Base-by-base conservation (phyloP, 2,888 invertebrate species). In the Argyresthia albistria region DNA sequence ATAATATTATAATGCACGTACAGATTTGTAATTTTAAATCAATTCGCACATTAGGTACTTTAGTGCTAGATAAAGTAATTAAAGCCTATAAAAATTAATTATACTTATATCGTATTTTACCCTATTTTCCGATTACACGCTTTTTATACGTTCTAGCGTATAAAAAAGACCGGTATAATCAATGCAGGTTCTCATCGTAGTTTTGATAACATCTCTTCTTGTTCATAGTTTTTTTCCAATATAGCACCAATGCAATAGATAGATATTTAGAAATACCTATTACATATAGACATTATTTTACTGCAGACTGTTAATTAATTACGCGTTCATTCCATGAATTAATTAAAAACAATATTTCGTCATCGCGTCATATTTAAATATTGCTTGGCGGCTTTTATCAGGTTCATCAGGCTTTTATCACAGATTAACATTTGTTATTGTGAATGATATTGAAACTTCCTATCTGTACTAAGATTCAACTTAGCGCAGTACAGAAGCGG, bases 71-170 rank as follows among this genome's bases (percentile, higher is more conserved):
- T 71, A 72, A 63, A 66, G 69, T 70, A 16, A 70, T 78, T 77
- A 79, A 83, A 81, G 79, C 74, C 78, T 80, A 83, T 70, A 73
- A 69, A 37, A 25, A 25, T 25, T 25, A 25, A 46, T 73, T 73
- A 74, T 66, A 70, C 73, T 75, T 75, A 54, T 56, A 56, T 55
- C 57, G 57, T 57, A 63, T 50, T 58, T 67, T 84, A 86, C 86
- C 84, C 86, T 80, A 84, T 76, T 64, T 61, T 77, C 84, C 84
- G 80, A 79, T 76, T 75, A 76, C 64, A 76, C 75, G 79, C 25
- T 79, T 75, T 73, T 70, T 64, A 75, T 73, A 77, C 73, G 70
- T 64, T 55, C 56, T 35, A 12, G 62, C 69, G 76, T 75, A 74
- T 68, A 72, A 60, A 72, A 65, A 65, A 53, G n/a, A 52, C 63